phyloP scores from a whole-genome alignment of 2,113 vertebrate genomes.

The Centropus unirufus region DNA sequence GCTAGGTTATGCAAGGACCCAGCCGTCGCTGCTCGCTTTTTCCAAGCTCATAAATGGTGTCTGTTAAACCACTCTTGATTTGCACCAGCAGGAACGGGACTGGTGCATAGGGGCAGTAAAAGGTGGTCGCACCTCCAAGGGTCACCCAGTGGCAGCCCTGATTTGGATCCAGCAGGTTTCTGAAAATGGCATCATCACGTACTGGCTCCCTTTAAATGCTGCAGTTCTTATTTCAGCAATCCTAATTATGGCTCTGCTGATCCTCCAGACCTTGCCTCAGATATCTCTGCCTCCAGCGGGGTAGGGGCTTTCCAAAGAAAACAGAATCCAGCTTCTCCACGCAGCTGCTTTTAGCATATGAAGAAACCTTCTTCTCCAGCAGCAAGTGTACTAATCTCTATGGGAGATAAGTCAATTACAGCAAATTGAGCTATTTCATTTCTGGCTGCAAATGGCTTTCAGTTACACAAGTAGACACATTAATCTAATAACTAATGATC shows the following conservation, averaged over 20 bases:
- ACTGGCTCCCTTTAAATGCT: not conserved
- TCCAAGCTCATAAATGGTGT: accelerated
- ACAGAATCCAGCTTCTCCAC: conserved; percentile 45
- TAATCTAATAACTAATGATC: conserved; percentile 89
- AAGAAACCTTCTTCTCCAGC: conserved; percentile 76
- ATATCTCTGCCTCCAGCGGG: not conserved
- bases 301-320: conserved; percentile 6
- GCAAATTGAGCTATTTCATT: conserved; percentile 87
- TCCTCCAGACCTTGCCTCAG: not conserved
- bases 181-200: accelerated
- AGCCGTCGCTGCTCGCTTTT: accelerated
- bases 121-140: accelerated
- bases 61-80: accelerated
- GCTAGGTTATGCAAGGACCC: accelerated
- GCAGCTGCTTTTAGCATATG: conserved; percentile 66
- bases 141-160: accelerated
- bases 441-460: conserved; percentile 84
- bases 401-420: conserved; percentile 85
- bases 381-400: conserved; percentile 79
- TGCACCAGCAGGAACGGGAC: accelerated
- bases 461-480: conserved; percentile 84
- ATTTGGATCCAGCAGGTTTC: not conserved
- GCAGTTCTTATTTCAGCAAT: not conserved
- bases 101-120: accelerated
- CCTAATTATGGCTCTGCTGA: not conserved